phyloP scores from a whole-genome alignment of 2,888 invertebrate genomes.

The Rhagonycha fulva region DNA sequence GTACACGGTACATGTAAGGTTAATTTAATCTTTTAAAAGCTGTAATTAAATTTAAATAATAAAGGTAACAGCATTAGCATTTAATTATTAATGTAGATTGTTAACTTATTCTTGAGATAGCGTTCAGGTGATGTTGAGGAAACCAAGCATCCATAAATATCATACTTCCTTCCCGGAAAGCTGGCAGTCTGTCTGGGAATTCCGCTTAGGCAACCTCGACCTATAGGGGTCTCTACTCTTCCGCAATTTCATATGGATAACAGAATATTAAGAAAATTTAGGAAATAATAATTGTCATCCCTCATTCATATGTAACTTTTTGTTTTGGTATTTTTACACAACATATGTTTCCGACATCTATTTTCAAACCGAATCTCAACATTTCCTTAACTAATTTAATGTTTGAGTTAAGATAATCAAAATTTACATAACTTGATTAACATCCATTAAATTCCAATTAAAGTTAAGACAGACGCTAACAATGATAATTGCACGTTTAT shows the following conservation, averaged over 20 bases:
- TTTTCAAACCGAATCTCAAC: background rate
- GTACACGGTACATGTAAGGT: background rate
- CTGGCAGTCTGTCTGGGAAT: slow-evolving; percentile 29
- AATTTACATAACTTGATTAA: background rate
- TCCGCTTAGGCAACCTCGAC: slow-evolving; percentile 15
- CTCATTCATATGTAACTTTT: background rate
- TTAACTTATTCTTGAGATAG: slow-evolving; percentile 1
- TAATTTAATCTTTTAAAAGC: background rate
- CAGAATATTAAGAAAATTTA: background rate
- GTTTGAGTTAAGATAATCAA: background rate
- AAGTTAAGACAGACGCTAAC: background rate
- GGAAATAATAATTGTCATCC: background rate
- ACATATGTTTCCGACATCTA: background rate
- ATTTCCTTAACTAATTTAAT: background rate
- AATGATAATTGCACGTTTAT: background rate
- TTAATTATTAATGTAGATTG: background rate
- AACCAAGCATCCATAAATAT: slow-evolving; percentile 22
- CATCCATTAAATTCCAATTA: background rate
- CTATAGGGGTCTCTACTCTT: slow-evolving; percentile 17
- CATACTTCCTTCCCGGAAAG: slow-evolving; percentile 35
- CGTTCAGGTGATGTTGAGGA: slow-evolving; percentile 28
- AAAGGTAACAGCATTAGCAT: background rate
- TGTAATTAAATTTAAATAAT: background rate
- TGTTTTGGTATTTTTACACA: background rate
- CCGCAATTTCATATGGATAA: slow-evolving; percentile 4